Evolutionary conservation across 2,797 vertebrate genomes (phyloP), one percentile per base, ranked within the genome.

Genomic region (Halcyon leucocephala): DNA sequence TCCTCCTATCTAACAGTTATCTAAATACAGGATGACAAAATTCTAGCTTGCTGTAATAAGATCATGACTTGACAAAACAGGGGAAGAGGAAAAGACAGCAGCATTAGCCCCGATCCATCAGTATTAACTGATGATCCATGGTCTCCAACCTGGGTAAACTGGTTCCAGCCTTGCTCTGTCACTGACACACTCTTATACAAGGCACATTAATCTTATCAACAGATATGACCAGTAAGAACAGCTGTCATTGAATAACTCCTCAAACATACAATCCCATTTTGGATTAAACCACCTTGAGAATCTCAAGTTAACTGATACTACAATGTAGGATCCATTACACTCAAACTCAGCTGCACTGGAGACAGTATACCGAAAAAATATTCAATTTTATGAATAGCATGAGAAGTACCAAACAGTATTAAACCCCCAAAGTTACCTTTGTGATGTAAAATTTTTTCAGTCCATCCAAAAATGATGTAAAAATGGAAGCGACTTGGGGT

Each of bases 361-460:
- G 41, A 67, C 12, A 51, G 18, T 25, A 54, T 33, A 74, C 11
- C 2, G 61, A 39, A 42, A 74, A 54, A 15, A 14, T 19, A 9
- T 25, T 55, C 7, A 46, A 28, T n/a, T 89, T 61, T 44, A 51
- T 44, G 19, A 71, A 29, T 7, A 74, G 28, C 24, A 35, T 16
- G 17, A n/a, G 58, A 82, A 69, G 29, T 46, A 70, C 33, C 35
- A 83, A 39, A 39, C 37, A 39, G 37, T 39, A 70, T 55, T 52
- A 90, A 88, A 25, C 22, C 12, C 52, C 65, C 41, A 87, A 97
- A 82, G 66, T 97, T 98, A 99, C 99, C 99, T 99, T 99, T 86
- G 99, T 99, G 98, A 99, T 99, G 98, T 99, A 99, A 98, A 99
- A 99, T 95, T 99, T 99, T 98, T 99, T 99, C 98, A 99, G 96